Conservation (phyloP, 2,113 vertebrate species). For the Saimiri boliviensis region DNA sequence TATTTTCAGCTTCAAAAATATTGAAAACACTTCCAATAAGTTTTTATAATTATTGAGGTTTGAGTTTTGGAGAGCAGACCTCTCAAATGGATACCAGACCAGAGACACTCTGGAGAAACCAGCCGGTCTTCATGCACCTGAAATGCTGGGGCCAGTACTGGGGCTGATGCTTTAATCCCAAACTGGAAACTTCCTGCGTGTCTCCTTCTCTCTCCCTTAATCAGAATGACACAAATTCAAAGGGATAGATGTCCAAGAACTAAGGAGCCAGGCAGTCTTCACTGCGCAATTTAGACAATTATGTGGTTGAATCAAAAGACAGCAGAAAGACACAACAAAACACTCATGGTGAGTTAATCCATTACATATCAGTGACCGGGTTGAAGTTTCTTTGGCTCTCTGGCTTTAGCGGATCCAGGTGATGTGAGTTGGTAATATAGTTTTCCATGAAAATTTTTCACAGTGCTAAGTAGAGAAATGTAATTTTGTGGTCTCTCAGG, state of each 20-base stretch:
- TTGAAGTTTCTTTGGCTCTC: background rate
- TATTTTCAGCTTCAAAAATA: slow-evolving; percentile 64
- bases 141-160: background rate
- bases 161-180: background rate
- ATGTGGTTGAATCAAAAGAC: background rate
- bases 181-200: background rate
- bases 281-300: background rate
- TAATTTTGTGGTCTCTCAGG: background rate
- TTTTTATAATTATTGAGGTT: slow-evolving; percentile 65
- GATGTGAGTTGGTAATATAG: background rate
- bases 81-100: background rate
- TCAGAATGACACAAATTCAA: background rate
- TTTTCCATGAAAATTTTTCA: background rate
- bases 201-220: background rate
- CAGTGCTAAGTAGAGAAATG: background rate
- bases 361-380: fast-evolving
- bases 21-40: slow-evolving; percentile 54
- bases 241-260: background rate
- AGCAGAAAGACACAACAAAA: background rate
- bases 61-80: background rate
- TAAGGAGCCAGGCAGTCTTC: background rate
- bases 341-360: background rate
- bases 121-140: background rate
- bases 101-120: background rate
- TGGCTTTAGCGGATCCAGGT: background rate